These are phyloP conservation scores for Diachasmimorpha longicaudata DNA, from an alignment of 1,140 invertebrate genomes.

Conservation along the genomic window DNA sequence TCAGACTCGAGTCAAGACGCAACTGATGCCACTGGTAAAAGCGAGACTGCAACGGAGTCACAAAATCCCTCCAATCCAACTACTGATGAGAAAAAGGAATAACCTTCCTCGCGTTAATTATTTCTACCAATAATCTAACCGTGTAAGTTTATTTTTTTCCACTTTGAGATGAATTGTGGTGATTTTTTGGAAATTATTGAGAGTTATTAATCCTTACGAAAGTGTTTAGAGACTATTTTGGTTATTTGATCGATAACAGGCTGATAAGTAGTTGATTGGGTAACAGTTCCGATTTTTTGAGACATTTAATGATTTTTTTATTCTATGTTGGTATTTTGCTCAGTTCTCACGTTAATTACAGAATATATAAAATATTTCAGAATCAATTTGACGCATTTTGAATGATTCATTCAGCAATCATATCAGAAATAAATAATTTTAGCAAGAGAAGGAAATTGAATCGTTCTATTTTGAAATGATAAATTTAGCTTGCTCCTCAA, in stretches of 20 bases:
- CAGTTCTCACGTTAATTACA: not conserved
- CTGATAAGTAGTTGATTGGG: not conserved
- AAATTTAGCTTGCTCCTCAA: too few species aligned
- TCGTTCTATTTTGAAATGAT: too few species aligned
- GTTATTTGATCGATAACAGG: too few species aligned
- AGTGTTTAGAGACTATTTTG: too few species aligned
- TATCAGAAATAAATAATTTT: not conserved
- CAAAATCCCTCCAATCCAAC: constrained; percentile 47
- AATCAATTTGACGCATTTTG: not conserved
- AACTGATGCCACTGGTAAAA: constrained; percentile 41
- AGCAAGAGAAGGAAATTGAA: too few species aligned
- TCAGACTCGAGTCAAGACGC: constrained; percentile 58
- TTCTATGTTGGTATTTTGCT: too few species aligned
- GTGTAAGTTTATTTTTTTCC: constrained; percentile 35
- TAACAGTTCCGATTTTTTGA: too few species aligned
- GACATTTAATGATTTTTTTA: too few species aligned
- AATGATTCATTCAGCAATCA: not conserved
- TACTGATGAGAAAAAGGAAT: constrained; percentile 59
- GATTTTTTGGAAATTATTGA: not conserved
- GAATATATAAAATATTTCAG: not conserved
- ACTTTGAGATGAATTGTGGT: constrained; percentile 3
- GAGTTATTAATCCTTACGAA: too few species aligned
- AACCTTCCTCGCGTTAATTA: constrained; percentile 43
- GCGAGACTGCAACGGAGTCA: constrained; percentile 42
- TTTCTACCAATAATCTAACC: constrained; percentile 17